Base-by-base conservation (phyloP, 2,113 vertebrate genomes). In the Casuarius casuarius region DNA sequence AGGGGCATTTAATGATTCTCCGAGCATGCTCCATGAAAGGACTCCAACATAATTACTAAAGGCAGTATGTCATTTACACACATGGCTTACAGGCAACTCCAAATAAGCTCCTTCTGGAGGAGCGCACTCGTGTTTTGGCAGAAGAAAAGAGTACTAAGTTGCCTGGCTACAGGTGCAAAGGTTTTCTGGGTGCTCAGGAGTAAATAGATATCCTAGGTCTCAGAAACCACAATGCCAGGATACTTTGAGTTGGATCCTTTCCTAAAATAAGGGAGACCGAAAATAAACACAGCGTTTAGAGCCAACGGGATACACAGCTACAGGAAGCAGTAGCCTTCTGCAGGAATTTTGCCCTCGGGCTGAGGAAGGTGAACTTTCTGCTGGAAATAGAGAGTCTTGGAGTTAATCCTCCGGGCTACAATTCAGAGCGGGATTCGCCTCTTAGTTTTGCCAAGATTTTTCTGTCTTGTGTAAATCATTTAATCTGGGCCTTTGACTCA, bases 91-190 rank as follows among this genome's bases (percentile, higher is more conserved):
- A 93, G 88, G 89, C 96, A 92, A 92, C 95, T 94, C 92, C 94
- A 94, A 94, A 94, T n/a, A 61, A 83, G 84, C 95, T 96, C 94
- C 87, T 96, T 83, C 87, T 94, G 38, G 61, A 65, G 90, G 62
- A 84, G 48, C 4, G 18, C 5, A 20, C 87, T 90, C 8, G 6
- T 31, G 58, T 84, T 87, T 92, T 93, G 96, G 95, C 94, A 96
- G 89, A 19, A 87, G 91, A 89, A 94, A 72, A 96, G 87, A 95
- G 91, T 82, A 48, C 26, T 3, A 85, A 94, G 87, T 89, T 94
- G 87, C 91, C 94, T 59, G 96, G 94, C 91, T 95, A 91, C 96
- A 97, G 89, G 95, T 96, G 94, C 92, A 88, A 80, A 81, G 92
- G 80, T 96, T 91, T 96, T 79, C 94, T 91, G 94, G 93, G 86